Conservation (phyloP, 2,888 invertebrate species). For the Formica aserva region DNA sequence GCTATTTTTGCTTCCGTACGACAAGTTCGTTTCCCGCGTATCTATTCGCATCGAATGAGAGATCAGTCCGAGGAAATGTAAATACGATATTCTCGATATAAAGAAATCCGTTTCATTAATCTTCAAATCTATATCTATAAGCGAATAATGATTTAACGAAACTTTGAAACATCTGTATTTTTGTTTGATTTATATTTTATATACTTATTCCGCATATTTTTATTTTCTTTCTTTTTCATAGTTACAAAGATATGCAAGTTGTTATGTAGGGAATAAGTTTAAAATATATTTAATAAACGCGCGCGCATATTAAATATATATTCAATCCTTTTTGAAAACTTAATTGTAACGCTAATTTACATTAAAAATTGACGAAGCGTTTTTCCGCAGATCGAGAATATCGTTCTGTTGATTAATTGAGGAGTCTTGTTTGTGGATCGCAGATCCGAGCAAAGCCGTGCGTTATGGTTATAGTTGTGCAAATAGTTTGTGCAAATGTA, state of each 20-base stretch:
- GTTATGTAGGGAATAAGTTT: neutral
- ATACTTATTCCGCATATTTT: neutral
- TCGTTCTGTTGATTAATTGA: constrained; percentile 2
- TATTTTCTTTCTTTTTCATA: neutral
- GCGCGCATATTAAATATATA: neutral
- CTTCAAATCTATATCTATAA: neutral
- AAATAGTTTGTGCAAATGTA: constrained; percentile 37
- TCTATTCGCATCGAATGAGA: constrained; percentile 23
- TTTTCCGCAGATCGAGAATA: constrained; percentile 22
- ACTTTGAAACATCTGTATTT: neutral
- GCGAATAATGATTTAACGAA: neutral
- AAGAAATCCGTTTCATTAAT: constrained; percentile 21
- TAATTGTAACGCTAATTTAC: neutral
- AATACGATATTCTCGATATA: constrained; percentile 23
- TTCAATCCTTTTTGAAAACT: neutral
- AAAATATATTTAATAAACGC: neutral
- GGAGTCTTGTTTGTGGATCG: constrained; percentile 18
- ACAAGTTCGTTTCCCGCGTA: constrained; percentile 29
- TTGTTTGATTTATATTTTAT: neutral
- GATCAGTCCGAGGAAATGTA: constrained; percentile 7
- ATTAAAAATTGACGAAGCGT: constrained; percentile 3
- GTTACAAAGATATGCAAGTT: neutral
- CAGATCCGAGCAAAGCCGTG: constrained; percentile 13
- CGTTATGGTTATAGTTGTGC: constrained; percentile 49
- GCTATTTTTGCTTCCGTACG: constrained; percentile 66